Evolutionary conservation across 1,140 invertebrate genomes (phyloP).

Genomic region (Procambarus virginalis): DNA sequence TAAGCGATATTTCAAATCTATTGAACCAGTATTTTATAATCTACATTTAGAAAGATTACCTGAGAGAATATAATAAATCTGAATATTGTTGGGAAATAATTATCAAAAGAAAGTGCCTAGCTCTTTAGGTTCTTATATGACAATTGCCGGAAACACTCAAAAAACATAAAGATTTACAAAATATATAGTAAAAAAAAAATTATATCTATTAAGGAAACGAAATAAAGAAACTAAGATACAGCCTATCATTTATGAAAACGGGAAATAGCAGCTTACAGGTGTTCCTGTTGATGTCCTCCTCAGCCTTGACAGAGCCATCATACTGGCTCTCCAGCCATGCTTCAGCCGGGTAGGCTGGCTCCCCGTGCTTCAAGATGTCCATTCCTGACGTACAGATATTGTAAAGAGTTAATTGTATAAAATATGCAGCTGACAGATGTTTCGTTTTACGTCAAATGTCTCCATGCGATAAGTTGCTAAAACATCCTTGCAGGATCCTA

Average conservation of each 20-base stretch:
- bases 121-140: not conserved
- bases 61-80: not conserved
- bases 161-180: not conserved
- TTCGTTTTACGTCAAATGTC: too few species aligned
- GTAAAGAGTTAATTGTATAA: too few species aligned
- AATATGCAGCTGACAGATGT: too few species aligned
- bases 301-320: not conserved
- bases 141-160: not conserved
- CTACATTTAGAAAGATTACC: too few species aligned
- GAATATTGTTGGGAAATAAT: not conserved
- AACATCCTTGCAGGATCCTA: too few species aligned
- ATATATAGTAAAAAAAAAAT: not conserved
- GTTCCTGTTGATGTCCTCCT: not conserved
- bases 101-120: not conserved
- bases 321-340: slow-evolving; percentile 72
- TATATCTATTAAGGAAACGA: not conserved
- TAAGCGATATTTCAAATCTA: not conserved
- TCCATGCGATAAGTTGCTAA: too few species aligned
- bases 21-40: not conserved
- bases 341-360: slow-evolving; percentile 76
- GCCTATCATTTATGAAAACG: too few species aligned
- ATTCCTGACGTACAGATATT: slow-evolving; percentile 72
- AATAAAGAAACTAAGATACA: too few species aligned
- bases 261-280: not conserved
- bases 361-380: slow-evolving; percentile 77